phyloP scores from a whole-genome alignment of 2,797 vertebrate genomes.

The Margarornis squamiger region DNA sequence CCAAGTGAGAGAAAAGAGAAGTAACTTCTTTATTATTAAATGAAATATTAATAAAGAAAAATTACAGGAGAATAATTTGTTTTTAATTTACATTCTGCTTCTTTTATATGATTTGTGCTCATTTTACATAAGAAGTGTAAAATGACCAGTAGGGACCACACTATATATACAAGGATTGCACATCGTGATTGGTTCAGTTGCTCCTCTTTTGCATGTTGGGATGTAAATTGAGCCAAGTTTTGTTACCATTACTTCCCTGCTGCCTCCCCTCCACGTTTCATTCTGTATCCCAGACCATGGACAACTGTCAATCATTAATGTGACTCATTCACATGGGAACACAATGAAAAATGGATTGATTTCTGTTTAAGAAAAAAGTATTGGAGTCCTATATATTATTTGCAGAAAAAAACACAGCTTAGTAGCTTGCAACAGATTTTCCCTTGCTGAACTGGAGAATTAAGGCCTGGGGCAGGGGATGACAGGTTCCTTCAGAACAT shows the following conservation, averaged over 20 bases:
- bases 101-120: background rate
- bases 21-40: background rate
- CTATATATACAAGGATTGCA: background rate
- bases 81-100: background rate
- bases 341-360: background rate
- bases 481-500: background rate
- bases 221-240: background rate
- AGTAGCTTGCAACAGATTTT: background rate
- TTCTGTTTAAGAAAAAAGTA: background rate
- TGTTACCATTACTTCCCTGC: rapidly evolving
- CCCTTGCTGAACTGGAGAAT: background rate
- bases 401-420: background rate
- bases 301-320: background rate
- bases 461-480: background rate
- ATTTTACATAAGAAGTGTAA: background rate
- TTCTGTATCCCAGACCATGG: background rate
- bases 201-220: background rate
- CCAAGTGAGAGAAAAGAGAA: background rate
- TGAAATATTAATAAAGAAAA: background rate
- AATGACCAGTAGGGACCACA: background rate
- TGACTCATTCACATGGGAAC: background rate
- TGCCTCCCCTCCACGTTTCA: background rate
- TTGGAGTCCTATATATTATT: background rate
- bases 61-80: background rate
- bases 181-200: background rate